Conservation (phyloP, 1,140 invertebrate species). For the Potamilus streckersoni region DNA sequence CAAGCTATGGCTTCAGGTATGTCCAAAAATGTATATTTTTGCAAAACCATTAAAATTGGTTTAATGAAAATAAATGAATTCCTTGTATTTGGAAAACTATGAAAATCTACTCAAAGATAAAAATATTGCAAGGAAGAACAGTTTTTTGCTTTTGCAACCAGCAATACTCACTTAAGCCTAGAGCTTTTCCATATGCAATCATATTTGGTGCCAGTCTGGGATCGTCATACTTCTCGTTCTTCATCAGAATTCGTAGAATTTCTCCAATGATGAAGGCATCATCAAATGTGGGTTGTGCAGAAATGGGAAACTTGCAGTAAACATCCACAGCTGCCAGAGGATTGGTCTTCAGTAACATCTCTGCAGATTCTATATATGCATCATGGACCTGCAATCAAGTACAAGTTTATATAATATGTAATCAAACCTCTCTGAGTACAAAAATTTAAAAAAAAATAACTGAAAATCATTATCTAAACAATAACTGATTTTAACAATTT, state of each 20-base stretch:
- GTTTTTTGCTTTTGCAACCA: background rate
- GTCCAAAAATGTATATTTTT: background rate
- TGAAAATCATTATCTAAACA: too few species aligned
- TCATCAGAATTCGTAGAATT: slow-evolving; percentile 64
- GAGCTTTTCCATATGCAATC: slow-evolving; percentile 61
- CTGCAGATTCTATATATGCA: slow-evolving; percentile 66
- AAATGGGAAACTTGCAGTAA: slow-evolving; percentile 63
- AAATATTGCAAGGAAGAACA: background rate
- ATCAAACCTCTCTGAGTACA: too few species aligned
- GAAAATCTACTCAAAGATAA: background rate
- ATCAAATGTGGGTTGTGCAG: slow-evolving; percentile 64
- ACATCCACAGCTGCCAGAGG: slow-evolving; percentile 64
- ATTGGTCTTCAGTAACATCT: slow-evolving; percentile 61
- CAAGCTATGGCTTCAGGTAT: background rate
- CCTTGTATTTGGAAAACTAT: background rate
- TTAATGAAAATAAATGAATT: background rate
- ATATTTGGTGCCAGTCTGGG: slow-evolving; percentile 58
- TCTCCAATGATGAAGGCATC: slow-evolving; percentile 67
- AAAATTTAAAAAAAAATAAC: too few species aligned
- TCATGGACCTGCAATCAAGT: slow-evolving; percentile 59
- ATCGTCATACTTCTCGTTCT: slow-evolving; percentile 65
- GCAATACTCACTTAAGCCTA: slow-evolving; percentile 56
- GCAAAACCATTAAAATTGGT: background rate
- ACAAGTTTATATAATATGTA: slow-evolving; percentile 7
- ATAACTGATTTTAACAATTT: too few species aligned